phyloP scores from a whole-genome alignment of 2,888 invertebrate species.

The Pogonocherus hispidulus region DNA sequence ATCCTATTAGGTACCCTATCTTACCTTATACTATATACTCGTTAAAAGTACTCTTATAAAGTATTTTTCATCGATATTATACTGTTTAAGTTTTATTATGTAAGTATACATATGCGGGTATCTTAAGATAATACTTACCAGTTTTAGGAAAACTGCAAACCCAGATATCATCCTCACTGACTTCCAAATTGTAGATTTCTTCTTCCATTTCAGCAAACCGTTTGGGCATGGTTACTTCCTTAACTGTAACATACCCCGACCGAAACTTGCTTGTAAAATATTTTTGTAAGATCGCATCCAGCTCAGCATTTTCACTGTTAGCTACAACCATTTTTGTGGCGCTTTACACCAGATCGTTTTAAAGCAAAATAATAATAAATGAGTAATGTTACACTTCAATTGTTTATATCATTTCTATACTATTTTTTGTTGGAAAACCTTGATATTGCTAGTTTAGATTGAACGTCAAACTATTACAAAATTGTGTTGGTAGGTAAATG shows the following conservation, averaged over 20 bases:
- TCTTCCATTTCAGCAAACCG: constrained; percentile 65
- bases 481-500: neutral
- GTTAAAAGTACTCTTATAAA: too few relatives aligned
- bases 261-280: constrained; percentile 59
- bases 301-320: constrained; percentile 36
- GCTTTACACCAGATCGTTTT: neutral
- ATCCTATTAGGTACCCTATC: too few relatives aligned
- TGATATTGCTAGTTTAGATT: neutral
- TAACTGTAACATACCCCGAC: constrained; percentile 55
- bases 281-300: constrained; percentile 54
- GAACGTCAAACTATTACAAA: neutral
- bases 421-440: constrained; percentile 3
- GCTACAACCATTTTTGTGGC: constrained; percentile 19
- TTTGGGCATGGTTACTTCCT: constrained; percentile 67
- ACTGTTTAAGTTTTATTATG: too few relatives aligned
- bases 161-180: constrained; percentile 71
- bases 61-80: too few relatives aligned
- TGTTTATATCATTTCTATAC: constrained; percentile 10
- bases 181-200: constrained; percentile 68
- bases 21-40: too few relatives aligned
- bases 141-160: constrained; percentile 73
- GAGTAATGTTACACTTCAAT: neutral
- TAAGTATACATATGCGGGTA: too few relatives aligned
- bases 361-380: neutral
- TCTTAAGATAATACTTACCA: constrained; percentile 63